A percentile compares a stretch with the other conserved stretches of the same genome.
phyloP scores from a whole-genome alignment of 2,113 vertebrate genomes.

The Lycocorax pyrrhopterus region DNA sequence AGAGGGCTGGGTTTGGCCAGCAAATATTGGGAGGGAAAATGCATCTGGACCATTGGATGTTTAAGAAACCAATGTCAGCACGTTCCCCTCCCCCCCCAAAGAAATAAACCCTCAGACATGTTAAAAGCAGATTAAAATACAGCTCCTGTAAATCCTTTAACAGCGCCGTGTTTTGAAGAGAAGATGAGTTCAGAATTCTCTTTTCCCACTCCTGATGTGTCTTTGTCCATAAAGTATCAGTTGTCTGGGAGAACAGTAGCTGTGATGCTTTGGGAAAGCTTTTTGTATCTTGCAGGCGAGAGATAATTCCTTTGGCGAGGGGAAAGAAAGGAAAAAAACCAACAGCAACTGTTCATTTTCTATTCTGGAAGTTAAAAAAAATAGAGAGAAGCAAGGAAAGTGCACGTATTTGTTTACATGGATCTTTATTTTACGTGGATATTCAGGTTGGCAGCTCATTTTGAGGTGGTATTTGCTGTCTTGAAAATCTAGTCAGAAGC shows the following conservation, averaged over 20 bases:
- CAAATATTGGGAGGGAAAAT: not conserved
- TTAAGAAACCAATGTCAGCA: not conserved
- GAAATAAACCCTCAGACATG: not conserved
- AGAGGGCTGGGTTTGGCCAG: not conserved
- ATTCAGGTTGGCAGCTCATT: not conserved
- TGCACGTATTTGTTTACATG: fast-evolving
- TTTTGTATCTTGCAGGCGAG: not conserved
- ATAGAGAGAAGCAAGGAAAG: not conserved
- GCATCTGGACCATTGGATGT: not conserved
- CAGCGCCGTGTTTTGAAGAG: not conserved
- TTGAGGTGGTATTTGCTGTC: not conserved
- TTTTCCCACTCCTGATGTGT: not conserved
- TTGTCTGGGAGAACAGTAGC: not conserved
- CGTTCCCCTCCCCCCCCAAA: not conserved
- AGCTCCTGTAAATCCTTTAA: not conserved
- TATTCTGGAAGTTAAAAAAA: not conserved
- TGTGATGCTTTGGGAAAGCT: not conserved
- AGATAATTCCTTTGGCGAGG: not conserved
- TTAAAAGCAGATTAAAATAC: not conserved
- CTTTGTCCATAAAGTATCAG: not conserved
- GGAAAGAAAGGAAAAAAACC: not conserved
- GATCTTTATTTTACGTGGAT: not conserved
- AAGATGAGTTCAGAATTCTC: not conserved
- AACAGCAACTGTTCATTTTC: not conserved
- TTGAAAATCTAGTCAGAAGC: not conserved